Base-by-base conservation (phyloP, 2,113 vertebrate genomes). In the Melanerpes aurifrons region DNA sequence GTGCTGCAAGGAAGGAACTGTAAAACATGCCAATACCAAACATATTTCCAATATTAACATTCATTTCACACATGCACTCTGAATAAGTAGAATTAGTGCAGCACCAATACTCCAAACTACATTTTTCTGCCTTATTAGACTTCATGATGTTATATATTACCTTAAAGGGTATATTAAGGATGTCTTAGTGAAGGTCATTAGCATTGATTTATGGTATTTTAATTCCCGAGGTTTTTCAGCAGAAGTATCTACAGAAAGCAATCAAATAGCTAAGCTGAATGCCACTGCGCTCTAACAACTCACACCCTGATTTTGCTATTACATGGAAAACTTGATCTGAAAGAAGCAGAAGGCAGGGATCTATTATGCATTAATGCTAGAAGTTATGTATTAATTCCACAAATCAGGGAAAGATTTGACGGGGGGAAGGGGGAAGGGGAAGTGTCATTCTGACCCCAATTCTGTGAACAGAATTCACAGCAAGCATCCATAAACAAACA, bases 381-480 rank as follows among this genome's bases (percentile, higher is more conserved):
- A 82, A 86, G n/a, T 50, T 53, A 67, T 29, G 4, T 79, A 82
- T 90, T 93, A 91, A 94, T 84, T 90, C 37, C 28, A 86, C 69
- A 90, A 93, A 93, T 88, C 69, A 37, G 32, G 32, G 43, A 61
- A 62, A 93, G 68, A 74, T 69, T 78, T 92, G 87, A 91, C 76
- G 72, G 64, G 64, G 71, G 21, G 86, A 25, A 45, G 90, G 64
- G 64, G 71, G 21, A 82, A 25, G 31, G 90, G 87, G 68, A 74
- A 0, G 5, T 87, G 57, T 87, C 89, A 50, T 18, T 48, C 17
- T 83, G 48, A 92, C 69, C 29, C 25, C 7, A 66, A 1, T 68
- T 87, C 69, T 81, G 47, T 72, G 73, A 89, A 54, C 14, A 73
- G 62, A 78, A 90, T 11, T 58, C n/a, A 88, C 95, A 74, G 20